These are phyloP conservation scores for Salarias fasciatus DNA, from an alignment of 2,797 vertebrate species.

Conservation along the genomic window DNA sequence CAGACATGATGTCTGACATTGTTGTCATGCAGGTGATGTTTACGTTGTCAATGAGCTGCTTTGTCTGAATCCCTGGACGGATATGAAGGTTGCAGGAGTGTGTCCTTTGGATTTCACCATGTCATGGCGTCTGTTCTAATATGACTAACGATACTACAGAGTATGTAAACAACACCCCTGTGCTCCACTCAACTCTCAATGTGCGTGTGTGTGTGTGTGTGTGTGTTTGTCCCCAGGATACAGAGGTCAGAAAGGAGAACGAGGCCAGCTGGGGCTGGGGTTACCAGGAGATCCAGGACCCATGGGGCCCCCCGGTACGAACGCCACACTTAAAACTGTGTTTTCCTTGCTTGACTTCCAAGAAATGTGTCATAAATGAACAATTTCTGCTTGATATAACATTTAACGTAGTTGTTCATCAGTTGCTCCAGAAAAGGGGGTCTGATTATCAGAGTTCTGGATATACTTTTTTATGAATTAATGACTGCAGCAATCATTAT, in stretches of 20 bases:
- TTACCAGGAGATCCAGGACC: constrained; percentile 90
- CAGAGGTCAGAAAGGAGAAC: constrained; percentile 97
- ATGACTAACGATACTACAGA: constrained; percentile 48
- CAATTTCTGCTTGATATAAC: no score
- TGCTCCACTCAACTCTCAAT: not conserved
- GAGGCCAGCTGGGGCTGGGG: constrained; percentile 94
- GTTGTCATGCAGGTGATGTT: constrained; percentile 26
- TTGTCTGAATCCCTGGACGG: constrained; percentile 28
- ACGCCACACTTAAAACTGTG: not conserved
- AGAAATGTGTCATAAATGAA: no score
- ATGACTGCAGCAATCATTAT: no score
- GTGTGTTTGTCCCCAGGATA: constrained; percentile 82
- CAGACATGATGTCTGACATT: constrained; percentile 39
- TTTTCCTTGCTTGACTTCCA: no score
- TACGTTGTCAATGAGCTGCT: constrained; percentile 34
- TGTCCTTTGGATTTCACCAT: constrained; percentile 31
- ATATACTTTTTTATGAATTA: no score
- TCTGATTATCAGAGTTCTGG: no score
- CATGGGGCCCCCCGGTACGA: constrained; percentile 89
- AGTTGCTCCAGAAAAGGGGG: no score
- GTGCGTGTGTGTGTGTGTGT: constrained; percentile 31
- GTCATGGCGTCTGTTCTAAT: constrained; percentile 59
- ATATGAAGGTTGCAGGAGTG: constrained; percentile 32
- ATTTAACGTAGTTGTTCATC: no score
- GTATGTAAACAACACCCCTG: not conserved